phyloP scores from a whole-genome alignment of 2,888 invertebrate genomes.

The Leptura quadrifasciata region DNA sequence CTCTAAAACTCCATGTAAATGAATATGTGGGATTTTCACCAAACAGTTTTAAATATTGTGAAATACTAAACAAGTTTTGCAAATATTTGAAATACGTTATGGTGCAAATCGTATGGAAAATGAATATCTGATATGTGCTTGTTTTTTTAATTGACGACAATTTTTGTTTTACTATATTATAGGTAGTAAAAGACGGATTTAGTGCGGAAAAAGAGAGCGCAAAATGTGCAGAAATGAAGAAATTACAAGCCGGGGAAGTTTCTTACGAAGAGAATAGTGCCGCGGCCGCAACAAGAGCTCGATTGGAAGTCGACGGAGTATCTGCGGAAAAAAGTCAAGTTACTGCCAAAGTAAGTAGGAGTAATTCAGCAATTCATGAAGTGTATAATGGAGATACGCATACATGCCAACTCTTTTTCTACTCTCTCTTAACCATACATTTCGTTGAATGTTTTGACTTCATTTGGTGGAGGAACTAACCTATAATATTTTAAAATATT shows the following conservation, averaged over 20 bases:
- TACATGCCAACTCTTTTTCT: not conserved
- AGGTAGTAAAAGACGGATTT: conserved; percentile 87
- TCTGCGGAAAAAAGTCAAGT: conserved; percentile 91
- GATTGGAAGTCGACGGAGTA: conserved; percentile 89
- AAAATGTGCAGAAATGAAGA: conserved; percentile 82
- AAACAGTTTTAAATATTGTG: not conserved
- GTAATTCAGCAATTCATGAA: not conserved
- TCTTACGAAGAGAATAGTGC: conserved; percentile 88
- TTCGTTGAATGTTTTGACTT: not conserved
- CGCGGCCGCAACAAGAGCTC: conserved; percentile 85
- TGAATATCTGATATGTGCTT: no score
- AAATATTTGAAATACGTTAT: not conserved
- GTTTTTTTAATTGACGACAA: not conserved
- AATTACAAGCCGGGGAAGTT: conserved; percentile 87
- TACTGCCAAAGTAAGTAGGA: conserved; percentile 84
- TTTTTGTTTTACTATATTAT: conserved; percentile 49
- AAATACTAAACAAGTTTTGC: conserved; percentile 11
- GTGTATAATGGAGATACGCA: not conserved
- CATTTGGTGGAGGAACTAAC: no score
- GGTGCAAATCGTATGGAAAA: no score
- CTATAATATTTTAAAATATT: not conserved
- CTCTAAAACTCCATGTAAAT: no score
- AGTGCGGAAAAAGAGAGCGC: conserved; percentile 87
- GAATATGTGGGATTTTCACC: no score
- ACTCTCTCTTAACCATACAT: not conserved